A percentile compares a stretch with the other conserved stretches of the same genome.
Conservation (phyloP, 1,140 invertebrate genomes). For the Doryteuthis pealeii region DNA sequence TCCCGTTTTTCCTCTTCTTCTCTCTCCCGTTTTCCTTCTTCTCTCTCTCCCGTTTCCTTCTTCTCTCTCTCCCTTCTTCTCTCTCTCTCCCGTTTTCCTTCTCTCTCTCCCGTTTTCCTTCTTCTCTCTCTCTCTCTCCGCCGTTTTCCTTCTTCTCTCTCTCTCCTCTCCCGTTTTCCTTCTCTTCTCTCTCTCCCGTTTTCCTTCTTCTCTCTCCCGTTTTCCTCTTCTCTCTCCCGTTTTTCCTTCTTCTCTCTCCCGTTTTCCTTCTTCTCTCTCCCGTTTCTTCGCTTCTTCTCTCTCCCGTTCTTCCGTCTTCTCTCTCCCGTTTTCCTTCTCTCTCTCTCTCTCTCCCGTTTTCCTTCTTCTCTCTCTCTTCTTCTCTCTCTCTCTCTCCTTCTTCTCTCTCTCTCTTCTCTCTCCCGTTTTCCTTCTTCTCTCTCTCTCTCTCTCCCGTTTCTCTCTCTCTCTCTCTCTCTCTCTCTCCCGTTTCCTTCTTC, state of each 20-base stretch:
- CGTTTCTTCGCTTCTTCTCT: conserved; percentile 13
- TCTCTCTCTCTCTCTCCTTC: background rate
- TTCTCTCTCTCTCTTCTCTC: conserved; percentile 9
- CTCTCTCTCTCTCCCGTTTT: background rate
- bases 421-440: too few species aligned
- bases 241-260: conserved; percentile 13
- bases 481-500: too few species aligned
- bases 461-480: too few species aligned
- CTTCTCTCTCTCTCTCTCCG: background rate
- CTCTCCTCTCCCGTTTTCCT: too few species aligned
- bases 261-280: conserved; percentile 14
- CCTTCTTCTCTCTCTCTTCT: background rate
- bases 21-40: too few species aligned
- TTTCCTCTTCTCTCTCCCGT: background rate
- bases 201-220: background rate
- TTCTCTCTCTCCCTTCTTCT: background rate
- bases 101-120: too few species aligned
- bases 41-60: too few species aligned
- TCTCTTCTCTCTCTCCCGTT: background rate
- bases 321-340: conserved; percentile 12
- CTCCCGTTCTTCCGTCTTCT: conserved; percentile 16
- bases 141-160: background rate
- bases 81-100: too few species aligned
- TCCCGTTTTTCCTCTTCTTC: too few species aligned
- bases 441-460: too few species aligned